Conservation (phyloP, 2,888 invertebrate species). For the Blera fallax region DNA sequence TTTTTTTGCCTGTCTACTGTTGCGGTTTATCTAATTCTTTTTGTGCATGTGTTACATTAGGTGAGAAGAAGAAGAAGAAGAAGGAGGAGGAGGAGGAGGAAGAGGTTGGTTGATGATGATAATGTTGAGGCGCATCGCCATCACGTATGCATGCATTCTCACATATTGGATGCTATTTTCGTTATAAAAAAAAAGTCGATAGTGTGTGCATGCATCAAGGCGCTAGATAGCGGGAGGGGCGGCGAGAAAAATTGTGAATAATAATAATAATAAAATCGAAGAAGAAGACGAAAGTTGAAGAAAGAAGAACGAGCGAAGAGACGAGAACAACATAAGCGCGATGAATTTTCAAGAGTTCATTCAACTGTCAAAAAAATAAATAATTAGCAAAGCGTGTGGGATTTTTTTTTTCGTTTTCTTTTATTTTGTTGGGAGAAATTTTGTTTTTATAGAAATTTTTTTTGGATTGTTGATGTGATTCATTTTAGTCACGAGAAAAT, state of each 20-base stretch:
- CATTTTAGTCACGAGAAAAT: background rate
- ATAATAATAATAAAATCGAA: constrained; percentile 61
- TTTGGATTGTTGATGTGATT: background rate
- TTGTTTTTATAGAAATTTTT: background rate
- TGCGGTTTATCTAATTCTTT: constrained; percentile 42
- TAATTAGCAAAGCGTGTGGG: constrained; percentile 56
- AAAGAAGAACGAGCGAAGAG: constrained; percentile 27
- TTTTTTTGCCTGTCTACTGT: background rate
- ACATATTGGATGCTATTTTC: constrained; percentile 60
- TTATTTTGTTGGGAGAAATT: background rate
- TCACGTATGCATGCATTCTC: constrained; percentile 64
- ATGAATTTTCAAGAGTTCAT: constrained; percentile 75
- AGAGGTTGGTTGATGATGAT: constrained; percentile 24
- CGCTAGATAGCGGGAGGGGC: background rate
- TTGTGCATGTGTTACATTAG: constrained; percentile 42
- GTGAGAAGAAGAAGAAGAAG: background rate
- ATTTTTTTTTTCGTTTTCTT: constrained; percentile 16
- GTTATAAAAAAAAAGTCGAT: background rate
- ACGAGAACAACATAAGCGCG: constrained; percentile 14
- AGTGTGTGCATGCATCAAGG: background rate
- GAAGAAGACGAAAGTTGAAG: background rate
- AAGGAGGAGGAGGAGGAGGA: background rate
- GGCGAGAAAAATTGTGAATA: constrained; percentile 30
- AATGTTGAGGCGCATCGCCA: constrained; percentile 58
- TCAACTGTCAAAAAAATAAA: constrained; percentile 78